Base-by-base conservation (phyloP, 2,113 vertebrate genomes). In the Eira barbara region DNA sequence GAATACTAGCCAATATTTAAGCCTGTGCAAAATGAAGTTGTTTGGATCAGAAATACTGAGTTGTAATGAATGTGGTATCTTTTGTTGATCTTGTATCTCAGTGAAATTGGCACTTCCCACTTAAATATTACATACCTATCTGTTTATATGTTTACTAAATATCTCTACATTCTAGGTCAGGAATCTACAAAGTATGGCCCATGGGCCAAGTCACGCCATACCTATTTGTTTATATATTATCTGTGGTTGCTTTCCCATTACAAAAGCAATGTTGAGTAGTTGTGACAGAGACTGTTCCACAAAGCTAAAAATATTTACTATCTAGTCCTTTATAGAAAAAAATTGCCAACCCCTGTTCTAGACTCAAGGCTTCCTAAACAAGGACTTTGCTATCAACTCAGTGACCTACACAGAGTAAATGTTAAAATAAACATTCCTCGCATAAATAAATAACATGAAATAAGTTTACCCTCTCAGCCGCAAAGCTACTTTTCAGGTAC, bases 21-120 rank as follows among this genome's bases (percentile, higher is more conserved):
- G 31, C 80, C 61, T 59, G 6, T 80, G 2, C 25, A 92, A 86
- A 93, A 89, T 69, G 13, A 3, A 49, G 39, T 36, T 23, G 4
- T 74, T 96, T 94, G 82, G n/a, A 92, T 69, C 45, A 89, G 63
- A 93, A 94, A 79, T 18, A 85, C n/a, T 90, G 39, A 69, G 23
- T 31, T 61, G 17, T 21, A 82, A 9, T n/a, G n/a, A 78, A 47
- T 47, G 34, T 39, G 85, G 2, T 59, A 3, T 61, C 39, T 83
- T 61, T 89, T n/a, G 10, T 36, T 73, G 31, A 73, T 91, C 49
- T 63, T 73, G 6, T 27, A 67, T 15, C 31, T 96, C 71, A 79
- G 55, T 49, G 45, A 96, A 96, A 84, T 2, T 67, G 23, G 52
- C 8, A 45, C 13, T 81, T 92, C 86, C 10, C 55, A 42, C 39